Conservation (phyloP, 2,113 vertebrate genomes). For the Vulpes vulpes region DNA sequence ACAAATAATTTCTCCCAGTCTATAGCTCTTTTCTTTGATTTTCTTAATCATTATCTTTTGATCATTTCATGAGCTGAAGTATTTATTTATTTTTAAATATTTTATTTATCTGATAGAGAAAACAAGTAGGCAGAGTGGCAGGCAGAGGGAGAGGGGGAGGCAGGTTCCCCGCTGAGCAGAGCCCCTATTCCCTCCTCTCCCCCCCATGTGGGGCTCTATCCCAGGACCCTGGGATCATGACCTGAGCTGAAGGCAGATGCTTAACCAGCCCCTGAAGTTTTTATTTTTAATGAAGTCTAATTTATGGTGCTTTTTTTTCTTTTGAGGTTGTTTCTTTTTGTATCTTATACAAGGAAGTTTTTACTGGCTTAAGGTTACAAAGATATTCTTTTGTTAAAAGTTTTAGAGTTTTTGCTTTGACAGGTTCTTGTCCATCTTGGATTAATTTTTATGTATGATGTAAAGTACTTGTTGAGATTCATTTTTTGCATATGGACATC, state of each 20-base stretch:
- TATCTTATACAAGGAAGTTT: background rate
- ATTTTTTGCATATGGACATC: background rate
- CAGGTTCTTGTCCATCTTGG: background rate
- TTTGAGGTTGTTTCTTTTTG: background rate
- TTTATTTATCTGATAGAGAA: no score
- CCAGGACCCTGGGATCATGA: no score
- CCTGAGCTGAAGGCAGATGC: no score
- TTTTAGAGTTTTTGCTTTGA: constrained; percentile 6
- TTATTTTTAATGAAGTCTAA: background rate
- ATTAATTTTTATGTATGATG: background rate
- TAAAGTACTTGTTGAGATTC: background rate
- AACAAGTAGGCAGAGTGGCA: no score
- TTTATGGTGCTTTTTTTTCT: background rate
- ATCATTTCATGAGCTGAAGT: background rate
- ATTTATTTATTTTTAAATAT: background rate
- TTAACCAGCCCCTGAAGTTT: background rate
- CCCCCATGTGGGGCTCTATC: no score
- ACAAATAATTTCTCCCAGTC: background rate
- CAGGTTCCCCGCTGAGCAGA: no score
- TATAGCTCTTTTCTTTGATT: background rate
- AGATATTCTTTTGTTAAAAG: background rate
- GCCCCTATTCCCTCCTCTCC: no score
- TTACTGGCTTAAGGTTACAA: background rate
- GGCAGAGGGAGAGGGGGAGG: no score
- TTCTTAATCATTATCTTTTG: background rate